Base-by-base conservation (phyloP, 30 jellyfish, hydroid and myxozoan genomes). In the Haliclystus octoradiatus region DNA sequence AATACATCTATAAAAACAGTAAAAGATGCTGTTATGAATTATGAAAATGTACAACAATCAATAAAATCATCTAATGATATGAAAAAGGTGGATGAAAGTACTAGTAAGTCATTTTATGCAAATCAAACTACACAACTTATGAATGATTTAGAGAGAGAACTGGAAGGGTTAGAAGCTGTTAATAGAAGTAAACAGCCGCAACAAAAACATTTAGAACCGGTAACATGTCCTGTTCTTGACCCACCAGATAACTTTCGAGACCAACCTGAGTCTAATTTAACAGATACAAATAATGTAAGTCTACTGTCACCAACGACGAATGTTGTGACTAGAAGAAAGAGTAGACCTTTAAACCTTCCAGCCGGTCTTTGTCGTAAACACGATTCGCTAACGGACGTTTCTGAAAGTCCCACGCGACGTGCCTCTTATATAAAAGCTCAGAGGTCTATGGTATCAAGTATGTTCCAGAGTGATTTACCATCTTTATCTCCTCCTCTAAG, bases 381-480 rank as follows among this genome's bases (percentile, higher is more conserved):
- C 26, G 34, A 57, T n/a, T 69, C 1, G 25, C 31, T 29, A 7
- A 80, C 68, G 26, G 87, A 73, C 26, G 68, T 81, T 22, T 79
- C 81, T 74, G 94, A 78, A 26, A 82, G 88, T 51, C 94, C 94
- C 35, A 68, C 94, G 28, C 62, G 97, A 49, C 76, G 97, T 3
- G 92, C 97, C 40, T 88, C 97, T 2, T 88, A 88, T 70, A 53
- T 79, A 23, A 80, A 75, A 31, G 97, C 97, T 7, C 96, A 85
- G 51, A 51, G 67, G 60, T 64, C 93, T 26, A 85, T 71, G 24
- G 57, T 40, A 40, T 19, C 57, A 5, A 33, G 77, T 26, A 49
- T 79, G 34, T 79, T 79, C 40, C 70, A 78, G 82, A 1, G 79
- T 3, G 92, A 63, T 31, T 2, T 76, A 70, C 25, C 49, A 50